Conservation (phyloP, 2,113 vertebrate genomes). For the Gobius niger region DNA sequence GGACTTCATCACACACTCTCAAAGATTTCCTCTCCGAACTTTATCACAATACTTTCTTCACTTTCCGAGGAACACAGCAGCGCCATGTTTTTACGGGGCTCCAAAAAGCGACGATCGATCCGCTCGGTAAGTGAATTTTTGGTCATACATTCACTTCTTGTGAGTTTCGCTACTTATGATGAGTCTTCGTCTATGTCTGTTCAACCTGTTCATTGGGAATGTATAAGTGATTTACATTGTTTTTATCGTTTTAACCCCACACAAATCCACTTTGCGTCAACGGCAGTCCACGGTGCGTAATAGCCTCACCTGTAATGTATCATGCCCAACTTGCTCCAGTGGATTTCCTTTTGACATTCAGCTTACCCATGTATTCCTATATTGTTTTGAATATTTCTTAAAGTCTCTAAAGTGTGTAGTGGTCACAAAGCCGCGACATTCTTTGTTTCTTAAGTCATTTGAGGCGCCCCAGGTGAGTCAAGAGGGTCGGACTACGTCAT, state of each 20-base stretch:
- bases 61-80: conserved; percentile 18
- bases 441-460: conserved; percentile 53
- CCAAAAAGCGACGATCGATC: conserved; percentile 77
- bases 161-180: background rate
- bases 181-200: background rate
- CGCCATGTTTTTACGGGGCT: conserved; percentile 78
- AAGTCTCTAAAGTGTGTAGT: background rate
- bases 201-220: accelerated
- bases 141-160: conserved; percentile 8
- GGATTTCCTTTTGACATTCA: background rate
- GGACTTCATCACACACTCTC: conserved; percentile 31
- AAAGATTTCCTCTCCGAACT: background rate
- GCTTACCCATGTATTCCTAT: too few species aligned
- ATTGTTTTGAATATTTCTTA: background rate
- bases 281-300: conserved; percentile 4
- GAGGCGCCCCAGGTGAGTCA: conserved; percentile 46
- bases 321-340: too few species aligned
- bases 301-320: conserved; percentile 11
- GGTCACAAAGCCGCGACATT: conserved; percentile 14
- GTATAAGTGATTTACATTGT: background rate
- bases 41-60: background rate
- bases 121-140: conserved; percentile 71
- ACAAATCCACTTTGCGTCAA: conserved; percentile 10
- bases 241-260: background rate
- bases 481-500: conserved; percentile 64